phyloP scores from a whole-genome alignment of 1,140 invertebrate genomes.

The Drosophila subobscura region DNA sequence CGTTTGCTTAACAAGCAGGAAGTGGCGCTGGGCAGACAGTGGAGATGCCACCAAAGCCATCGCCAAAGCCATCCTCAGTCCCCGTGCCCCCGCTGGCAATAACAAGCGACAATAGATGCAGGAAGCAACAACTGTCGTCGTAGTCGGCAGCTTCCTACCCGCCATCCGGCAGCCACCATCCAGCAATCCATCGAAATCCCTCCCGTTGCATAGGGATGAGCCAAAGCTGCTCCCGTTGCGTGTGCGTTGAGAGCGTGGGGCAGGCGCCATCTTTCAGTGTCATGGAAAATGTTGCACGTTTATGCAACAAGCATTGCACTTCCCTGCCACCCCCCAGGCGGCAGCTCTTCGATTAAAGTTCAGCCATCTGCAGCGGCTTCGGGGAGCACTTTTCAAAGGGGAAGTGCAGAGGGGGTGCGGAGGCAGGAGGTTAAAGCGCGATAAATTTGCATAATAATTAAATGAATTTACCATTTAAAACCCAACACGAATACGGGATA shows the following conservation, averaged over 20 bases:
- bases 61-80: slow-evolving; percentile 6
- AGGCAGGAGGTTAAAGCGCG: too few species aligned
- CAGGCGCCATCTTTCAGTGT: slow-evolving; percentile 63
- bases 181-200: slow-evolving; percentile 7
- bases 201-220: slow-evolving; percentile 40
- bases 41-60: slow-evolving; percentile 46
- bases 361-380: slow-evolving; percentile 1
- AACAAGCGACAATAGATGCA: slow-evolving; percentile 75
- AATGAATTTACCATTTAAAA: too few species aligned
- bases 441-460: too few species aligned
- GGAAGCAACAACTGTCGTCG: slow-evolving; percentile 70
- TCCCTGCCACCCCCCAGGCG: slow-evolving; percentile 16
- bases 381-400: not conserved
- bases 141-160: slow-evolving; percentile 60
- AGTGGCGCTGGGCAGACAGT: slow-evolving; percentile 49
- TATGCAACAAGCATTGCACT: slow-evolving; percentile 28
- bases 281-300: slow-evolving; percentile 41
- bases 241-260: slow-evolving; percentile 52
- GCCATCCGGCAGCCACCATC: slow-evolving; percentile 18
- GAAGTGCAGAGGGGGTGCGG: not conserved
- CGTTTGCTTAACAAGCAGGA: slow-evolving; percentile 79
- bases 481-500: too few species aligned
- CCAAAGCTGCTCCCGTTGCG: slow-evolving; percentile 42
- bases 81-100: slow-evolving; percentile 32
- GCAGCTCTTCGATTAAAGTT: slow-evolving; percentile 10